phyloP scores from a whole-genome alignment of 53 echinoderm and acorn worm genomes.

The Antedon mediterranea region DNA sequence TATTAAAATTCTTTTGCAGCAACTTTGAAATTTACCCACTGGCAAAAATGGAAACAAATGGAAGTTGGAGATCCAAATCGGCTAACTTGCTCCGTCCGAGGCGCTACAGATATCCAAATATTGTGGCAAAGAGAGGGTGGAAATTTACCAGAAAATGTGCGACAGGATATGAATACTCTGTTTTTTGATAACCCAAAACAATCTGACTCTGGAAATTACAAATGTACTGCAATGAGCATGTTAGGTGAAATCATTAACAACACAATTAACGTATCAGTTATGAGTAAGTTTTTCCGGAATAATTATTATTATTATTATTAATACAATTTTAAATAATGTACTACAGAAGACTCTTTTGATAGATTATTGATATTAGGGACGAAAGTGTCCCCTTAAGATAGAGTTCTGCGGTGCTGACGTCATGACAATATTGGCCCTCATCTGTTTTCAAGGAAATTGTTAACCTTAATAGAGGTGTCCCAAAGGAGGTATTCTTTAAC shows the following conservation, averaged over 20 bases:
- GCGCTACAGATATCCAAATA: conserved; percentile 22
- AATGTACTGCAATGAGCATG: conserved; percentile 39
- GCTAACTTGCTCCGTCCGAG: conserved; percentile 60
- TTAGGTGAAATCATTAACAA: conserved; percentile 36
- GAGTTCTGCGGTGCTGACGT: too few relatives aligned
- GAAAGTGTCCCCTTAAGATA: too few relatives aligned
- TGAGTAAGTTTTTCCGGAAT: conserved; percentile 29
- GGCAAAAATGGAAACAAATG: conserved; percentile 19
- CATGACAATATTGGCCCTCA: too few relatives aligned
- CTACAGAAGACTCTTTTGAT: too few relatives aligned
- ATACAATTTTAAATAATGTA: too few relatives aligned
- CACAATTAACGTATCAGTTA: conserved; percentile 54
- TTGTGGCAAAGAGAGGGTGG: conserved; percentile 46
- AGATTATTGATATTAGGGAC: too few relatives aligned
- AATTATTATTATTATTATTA: too few relatives aligned
- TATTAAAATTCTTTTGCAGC: conserved; percentile 15
- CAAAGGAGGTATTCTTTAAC: too few relatives aligned
- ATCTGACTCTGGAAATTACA: conserved; percentile 60
- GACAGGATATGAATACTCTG: conserved; percentile 26
- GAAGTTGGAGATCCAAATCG: conserved; percentile 38
- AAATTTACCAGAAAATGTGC: conserved; percentile 40
- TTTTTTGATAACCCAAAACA: conserved; percentile 47
- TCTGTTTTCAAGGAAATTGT: too few relatives aligned
- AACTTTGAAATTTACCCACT: conserved; percentile 63
- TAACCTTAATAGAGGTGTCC: too few relatives aligned